Conservation (phyloP, 2,113 vertebrate genomes). For the Pampusana beccarii region DNA sequence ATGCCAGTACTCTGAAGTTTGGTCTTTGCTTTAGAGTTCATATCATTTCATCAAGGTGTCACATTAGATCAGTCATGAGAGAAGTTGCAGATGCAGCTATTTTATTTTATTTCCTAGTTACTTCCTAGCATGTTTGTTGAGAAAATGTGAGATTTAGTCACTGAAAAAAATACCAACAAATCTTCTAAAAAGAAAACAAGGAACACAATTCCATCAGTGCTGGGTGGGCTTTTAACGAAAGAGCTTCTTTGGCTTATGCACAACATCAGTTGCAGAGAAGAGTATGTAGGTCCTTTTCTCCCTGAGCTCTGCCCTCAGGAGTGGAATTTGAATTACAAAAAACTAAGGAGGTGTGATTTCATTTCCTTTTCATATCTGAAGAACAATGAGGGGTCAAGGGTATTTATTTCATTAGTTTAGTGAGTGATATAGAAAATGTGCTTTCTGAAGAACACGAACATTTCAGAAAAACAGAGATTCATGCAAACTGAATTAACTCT, state of each 20-base stretch:
- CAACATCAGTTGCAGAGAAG: background rate
- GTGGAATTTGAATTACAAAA: conserved; percentile 29
- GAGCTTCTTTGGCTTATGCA: background rate
- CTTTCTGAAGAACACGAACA: background rate
- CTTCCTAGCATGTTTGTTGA: background rate
- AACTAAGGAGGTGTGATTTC: conserved; percentile 20
- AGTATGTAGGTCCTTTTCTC: background rate
- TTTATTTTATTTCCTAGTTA: background rate
- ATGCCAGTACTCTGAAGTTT: background rate
- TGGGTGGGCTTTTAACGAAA: background rate
- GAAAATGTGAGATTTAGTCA: background rate
- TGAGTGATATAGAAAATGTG: background rate
- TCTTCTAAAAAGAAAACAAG: background rate
- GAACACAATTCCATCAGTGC: background rate
- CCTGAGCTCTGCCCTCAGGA: background rate
- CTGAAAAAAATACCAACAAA: background rate
- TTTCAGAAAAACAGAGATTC: background rate
- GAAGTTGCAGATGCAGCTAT: background rate
- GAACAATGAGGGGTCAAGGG: background rate
- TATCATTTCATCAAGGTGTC: background rate
- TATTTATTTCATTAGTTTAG: conserved; percentile 37
- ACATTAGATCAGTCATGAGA: background rate
- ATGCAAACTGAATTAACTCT: background rate
- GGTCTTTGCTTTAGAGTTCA: background rate
- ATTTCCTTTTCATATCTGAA: conserved; percentile 28